These are phyloP conservation scores for Xiphorhynchus elegans DNA, from an alignment of 2,113 vertebrate species.

Conservation along the genomic window DNA sequence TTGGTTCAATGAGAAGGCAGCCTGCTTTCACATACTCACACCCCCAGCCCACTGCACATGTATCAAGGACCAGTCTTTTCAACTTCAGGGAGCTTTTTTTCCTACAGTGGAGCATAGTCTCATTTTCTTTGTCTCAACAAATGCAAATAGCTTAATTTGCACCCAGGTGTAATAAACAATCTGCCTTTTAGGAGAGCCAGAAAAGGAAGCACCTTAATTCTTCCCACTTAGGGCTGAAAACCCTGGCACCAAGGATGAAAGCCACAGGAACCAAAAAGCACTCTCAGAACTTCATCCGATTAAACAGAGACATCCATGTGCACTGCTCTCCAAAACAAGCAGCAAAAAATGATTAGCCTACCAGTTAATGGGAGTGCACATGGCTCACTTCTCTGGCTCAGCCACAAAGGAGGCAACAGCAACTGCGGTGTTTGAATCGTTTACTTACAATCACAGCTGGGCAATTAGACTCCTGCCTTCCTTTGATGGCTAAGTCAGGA, in stretches of 20 bases:
- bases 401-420: not conserved
- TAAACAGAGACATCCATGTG: not conserved
- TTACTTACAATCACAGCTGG: conserved; percentile 22
- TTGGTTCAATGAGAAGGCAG: not conserved
- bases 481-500: not conserved
- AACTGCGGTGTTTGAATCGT: not conserved
- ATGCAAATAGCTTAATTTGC: conserved; percentile 22
- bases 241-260: not conserved
- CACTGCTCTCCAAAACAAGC: not conserved
- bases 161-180: conserved; percentile 54
- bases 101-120: not conserved
- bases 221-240: not conserved
- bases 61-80: not conserved
- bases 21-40: accelerated
- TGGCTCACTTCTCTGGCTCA: not conserved
- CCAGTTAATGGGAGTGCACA: not conserved
- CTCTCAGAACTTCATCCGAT: not conserved
- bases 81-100: not conserved
- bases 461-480: conserved; percentile 19
- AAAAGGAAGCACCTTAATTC: conserved; percentile 16
- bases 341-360: conserved; percentile 5
- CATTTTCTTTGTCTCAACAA: not conserved
- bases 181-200: conserved; percentile 8
- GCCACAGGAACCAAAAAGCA: not conserved
- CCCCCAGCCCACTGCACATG: accelerated